A percentile compares a stretch with the other conserved stretches of the same genome.
These are phyloP conservation scores for Phengaris arion DNA, from an alignment of 2,888 invertebrate species.

Conservation along the genomic window DNA sequence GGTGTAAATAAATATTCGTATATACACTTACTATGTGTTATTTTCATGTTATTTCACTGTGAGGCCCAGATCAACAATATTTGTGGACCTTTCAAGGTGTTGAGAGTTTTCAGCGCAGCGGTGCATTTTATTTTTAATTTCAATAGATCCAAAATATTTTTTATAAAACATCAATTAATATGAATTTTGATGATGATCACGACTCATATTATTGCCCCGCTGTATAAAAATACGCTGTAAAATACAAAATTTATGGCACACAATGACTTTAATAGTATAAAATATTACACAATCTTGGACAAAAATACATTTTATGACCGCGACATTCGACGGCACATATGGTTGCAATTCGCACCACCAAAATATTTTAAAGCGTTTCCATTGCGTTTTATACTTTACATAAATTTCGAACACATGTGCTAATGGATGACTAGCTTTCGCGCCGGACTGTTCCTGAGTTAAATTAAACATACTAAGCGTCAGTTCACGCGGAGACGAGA, in stretches of 20 bases:
- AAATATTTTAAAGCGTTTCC: conserved; percentile 17
- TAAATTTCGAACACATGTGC: conserved; percentile 26
- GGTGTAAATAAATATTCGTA: too few relatives aligned
- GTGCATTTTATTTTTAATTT: not conserved
- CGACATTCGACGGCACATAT: conserved; percentile 7
- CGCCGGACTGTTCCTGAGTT: not conserved
- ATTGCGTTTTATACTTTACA: conserved; percentile 24
- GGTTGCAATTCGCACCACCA: conserved; percentile 23
- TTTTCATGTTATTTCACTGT: too few relatives aligned
- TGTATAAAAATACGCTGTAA: conserved; percentile 15
- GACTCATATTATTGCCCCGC: not conserved
- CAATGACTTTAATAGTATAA: conserved; percentile 18
- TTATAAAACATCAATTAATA: not conserved
- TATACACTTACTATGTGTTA: too few relatives aligned
- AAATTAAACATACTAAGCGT: too few relatives aligned
- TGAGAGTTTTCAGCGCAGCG: not conserved
- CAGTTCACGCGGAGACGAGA: too few relatives aligned
- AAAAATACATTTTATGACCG: conserved; percentile 21
- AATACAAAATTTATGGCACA: conserved; percentile 8
- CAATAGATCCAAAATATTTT: not conserved
- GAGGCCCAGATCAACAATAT: too few relatives aligned
- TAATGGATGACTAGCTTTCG: conserved; percentile 14
- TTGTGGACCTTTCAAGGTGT: too few relatives aligned
- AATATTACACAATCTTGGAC: conserved; percentile 18
- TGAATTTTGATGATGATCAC: not conserved